Evolutionary conservation across 2,888 invertebrate genomes (phyloP), one percentile per base, ranked within the genome.

Genomic region (Erpobdella octoculata): DNA sequence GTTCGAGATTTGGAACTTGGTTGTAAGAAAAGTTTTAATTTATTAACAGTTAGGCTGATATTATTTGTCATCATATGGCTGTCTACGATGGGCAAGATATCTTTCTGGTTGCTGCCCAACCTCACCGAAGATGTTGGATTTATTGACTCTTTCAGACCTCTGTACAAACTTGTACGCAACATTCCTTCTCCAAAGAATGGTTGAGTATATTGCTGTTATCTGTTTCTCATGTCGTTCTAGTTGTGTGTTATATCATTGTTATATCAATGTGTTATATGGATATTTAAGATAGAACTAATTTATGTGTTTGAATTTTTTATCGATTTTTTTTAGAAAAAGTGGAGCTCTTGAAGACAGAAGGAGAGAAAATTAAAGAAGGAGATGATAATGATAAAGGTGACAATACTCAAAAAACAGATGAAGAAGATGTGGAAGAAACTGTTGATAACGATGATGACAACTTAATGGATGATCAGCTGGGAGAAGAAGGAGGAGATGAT

Each of bases 21-120:
- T n/a, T n/a, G n/a, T n/a, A n/a, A n/a, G n/a, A n/a, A n/a, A n/a
- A n/a, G n/a, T n/a, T n/a, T n/a, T n/a, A 1, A 12, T 33, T 12
- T 28, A 8, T 8, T 67, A 80, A 71, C 80, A 86, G 86, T 96
- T 31, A 89, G 97, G 70, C 86, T 93, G 75, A 89, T 97, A 72
- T 87, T 98, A 68, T 99, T 97, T 86, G 92, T 92, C 77, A 80
- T 90, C 9, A 88, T 98, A 28, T 98, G 96, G 95, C 81, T 89
- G 12, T 78, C 90, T 21, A 92, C 94, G 18, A 21, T 74, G 46
- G 92, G 96, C 5, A 88, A 90, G 78, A 91, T 96, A 83, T 93
- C 96, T 81, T 87, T 99, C 76, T 98, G 98, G 97, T 87, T 99
- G 76, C 87, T 99, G 79, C 98, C 98, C n/a, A 99, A 99, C 85